Percentiles rank a stretch among this genome's conserved stretches.
These are phyloP conservation scores for Polypterus bichir DNA, from an alignment of 2,113 vertebrate genomes.

Conservation along the genomic window DNA sequence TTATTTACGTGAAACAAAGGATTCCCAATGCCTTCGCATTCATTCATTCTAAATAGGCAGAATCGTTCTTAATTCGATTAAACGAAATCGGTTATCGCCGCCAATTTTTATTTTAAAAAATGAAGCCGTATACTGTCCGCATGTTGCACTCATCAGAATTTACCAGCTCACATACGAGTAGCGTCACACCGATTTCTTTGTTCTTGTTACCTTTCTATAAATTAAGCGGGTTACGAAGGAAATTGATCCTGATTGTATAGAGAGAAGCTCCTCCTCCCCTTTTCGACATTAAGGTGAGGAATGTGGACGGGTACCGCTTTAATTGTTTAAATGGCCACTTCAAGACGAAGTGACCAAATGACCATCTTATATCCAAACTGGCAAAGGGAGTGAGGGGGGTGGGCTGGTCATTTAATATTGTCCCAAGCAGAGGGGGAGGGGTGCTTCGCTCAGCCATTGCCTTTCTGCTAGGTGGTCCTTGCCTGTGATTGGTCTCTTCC, in stretches of 20 bases:
- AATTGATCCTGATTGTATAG: conserved; percentile 7
- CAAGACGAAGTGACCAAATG: conserved; percentile 9
- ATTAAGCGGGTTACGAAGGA: not conserved
- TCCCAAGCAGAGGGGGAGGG: conserved; percentile 13
- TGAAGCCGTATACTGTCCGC: no score
- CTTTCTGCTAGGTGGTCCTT: conserved; percentile 50
- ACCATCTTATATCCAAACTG: conserved; percentile 14
- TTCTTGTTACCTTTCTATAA: no score
- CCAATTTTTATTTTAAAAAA: no score
- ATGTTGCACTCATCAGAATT: no score
- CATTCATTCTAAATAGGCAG: no score
- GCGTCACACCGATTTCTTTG: no score
- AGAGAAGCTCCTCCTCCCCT: not conserved
- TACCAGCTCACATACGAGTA: no score
- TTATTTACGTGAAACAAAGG: no score
- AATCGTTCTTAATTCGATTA: no score
- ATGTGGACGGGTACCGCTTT: not conserved
- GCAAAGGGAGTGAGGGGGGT: conserved; percentile 5
- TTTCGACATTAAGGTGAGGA: not conserved
- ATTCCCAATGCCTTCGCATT: no score
- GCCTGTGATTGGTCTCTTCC: conserved; percentile 44
- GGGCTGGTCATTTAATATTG: not conserved
- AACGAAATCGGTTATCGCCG: no score
- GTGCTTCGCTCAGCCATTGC: conserved; percentile 34
- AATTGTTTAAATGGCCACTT: conserved; percentile 12